Conservation (phyloP, 2,113 vertebrate genomes). For the Rhea pennata region DNA sequence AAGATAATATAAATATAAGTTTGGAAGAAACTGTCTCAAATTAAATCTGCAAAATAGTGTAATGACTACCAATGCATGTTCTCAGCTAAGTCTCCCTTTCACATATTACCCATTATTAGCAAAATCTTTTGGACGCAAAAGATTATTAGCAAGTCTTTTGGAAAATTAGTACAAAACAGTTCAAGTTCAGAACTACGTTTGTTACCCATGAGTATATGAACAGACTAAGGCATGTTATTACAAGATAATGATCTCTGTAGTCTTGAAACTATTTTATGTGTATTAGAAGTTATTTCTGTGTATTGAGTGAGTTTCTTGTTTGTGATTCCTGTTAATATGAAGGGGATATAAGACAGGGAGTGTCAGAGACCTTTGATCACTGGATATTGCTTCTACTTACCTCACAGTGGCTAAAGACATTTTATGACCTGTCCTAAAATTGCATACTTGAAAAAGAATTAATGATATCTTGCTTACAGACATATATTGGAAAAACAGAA, state of each 20-base stretch:
- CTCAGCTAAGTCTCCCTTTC: background rate
- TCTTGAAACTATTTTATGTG: background rate
- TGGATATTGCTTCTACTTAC: background rate
- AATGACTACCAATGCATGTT: background rate
- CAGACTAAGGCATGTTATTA: background rate
- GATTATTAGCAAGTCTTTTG: background rate
- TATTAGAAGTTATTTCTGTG: background rate
- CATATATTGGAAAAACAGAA: background rate
- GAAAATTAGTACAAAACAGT: background rate
- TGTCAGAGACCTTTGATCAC: background rate
- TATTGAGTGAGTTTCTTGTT: background rate
- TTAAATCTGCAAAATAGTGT: background rate
- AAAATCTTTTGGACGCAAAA: background rate
- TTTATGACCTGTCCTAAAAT: background rate
- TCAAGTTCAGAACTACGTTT: accelerated
- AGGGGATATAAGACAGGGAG: background rate
- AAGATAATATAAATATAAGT: background rate
- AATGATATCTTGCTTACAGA: background rate
- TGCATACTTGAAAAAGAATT: background rate
- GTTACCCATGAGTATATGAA: background rate
- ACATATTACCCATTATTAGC: background rate
- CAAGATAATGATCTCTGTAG: background rate
- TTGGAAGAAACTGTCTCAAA: background rate
- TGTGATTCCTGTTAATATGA: background rate
- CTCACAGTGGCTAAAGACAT: background rate